A percentile compares a stretch with the other conserved stretches of the same genome.
Evolutionary conservation across 2,888 invertebrate species (phyloP).

Genomic region (Psylliodes chrysocephalus): DNA sequence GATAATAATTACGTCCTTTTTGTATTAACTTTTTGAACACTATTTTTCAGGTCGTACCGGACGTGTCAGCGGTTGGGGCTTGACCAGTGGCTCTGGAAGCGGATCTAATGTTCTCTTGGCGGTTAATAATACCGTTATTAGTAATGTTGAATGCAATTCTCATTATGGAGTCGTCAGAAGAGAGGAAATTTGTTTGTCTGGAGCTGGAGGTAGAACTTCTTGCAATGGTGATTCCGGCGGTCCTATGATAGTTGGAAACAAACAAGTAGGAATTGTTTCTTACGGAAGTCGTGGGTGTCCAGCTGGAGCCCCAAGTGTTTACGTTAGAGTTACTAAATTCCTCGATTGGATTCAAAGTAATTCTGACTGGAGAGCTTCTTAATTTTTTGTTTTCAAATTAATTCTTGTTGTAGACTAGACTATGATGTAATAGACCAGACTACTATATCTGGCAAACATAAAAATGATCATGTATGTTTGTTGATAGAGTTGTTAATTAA

Average conservation of each 20-base stretch:
- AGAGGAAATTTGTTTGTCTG: slow-evolving; percentile 36
- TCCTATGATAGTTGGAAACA: slow-evolving; percentile 36
- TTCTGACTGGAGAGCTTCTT: slow-evolving; percentile 13
- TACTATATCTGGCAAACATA: too few species aligned
- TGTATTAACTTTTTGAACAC: too few species aligned
- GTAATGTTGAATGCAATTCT: slow-evolving; percentile 29
- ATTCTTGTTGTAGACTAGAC: too few species aligned
- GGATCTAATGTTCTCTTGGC: slow-evolving; percentile 32
- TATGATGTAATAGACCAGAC: too few species aligned
- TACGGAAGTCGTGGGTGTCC: slow-evolving; percentile 34
- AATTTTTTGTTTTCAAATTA: too few species aligned
- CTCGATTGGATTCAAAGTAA: slow-evolving; percentile 35
- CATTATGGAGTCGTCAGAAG: slow-evolving; percentile 24
- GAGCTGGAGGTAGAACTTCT: slow-evolving; percentile 27
- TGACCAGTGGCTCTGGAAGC: slow-evolving; percentile 29
- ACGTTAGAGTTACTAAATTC: slow-evolving; percentile 34
- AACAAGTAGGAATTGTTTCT: slow-evolving; percentile 40
- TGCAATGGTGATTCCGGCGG: slow-evolving; percentile 46
- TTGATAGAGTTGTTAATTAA: too few species aligned
- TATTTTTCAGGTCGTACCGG: slow-evolving; percentile 31
- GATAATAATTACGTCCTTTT: too few species aligned
- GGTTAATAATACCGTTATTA: slow-evolving; percentile 38
- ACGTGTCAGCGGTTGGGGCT: slow-evolving; percentile 45
- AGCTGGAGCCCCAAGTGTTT: slow-evolving; percentile 31
- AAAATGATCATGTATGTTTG: too few species aligned